A percentile compares a stretch with the other conserved stretches of the same genome.
Evolutionary conservation across 2,888 invertebrate genomes (phyloP).

Genomic region (Drosophila macrothrix): DNA sequence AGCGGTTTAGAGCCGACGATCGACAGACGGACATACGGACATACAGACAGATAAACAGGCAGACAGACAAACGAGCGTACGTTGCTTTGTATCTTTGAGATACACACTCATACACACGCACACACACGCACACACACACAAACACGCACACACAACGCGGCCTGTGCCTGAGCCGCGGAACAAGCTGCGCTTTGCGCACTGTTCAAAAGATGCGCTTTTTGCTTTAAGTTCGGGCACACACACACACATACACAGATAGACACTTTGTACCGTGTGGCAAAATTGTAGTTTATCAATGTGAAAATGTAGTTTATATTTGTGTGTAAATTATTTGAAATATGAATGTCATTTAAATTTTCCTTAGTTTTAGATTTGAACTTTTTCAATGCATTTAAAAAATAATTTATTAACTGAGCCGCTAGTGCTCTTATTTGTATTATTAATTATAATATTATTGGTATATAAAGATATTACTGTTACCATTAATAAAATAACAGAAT

Average conservation of each 20-base stretch:
- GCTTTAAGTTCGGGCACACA: constrained; percentile 65
- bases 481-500: background rate
- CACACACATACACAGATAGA: background rate
- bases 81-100: constrained; percentile 59
- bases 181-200: constrained; percentile 74
- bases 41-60: constrained; percentile 38
- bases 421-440: background rate
- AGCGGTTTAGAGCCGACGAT: constrained; percentile 72
- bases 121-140: background rate
- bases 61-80: constrained; percentile 48
- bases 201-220: constrained; percentile 77
- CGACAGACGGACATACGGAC: constrained; percentile 35
- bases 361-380: background rate
- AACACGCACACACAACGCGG: constrained; percentile 9
- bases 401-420: background rate
- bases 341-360: background rate
- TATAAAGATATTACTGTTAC: background rate
- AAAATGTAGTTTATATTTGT: background rate
- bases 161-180: constrained; percentile 42
- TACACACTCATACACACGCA: constrained; percentile 44
- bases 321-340: background rate
- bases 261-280: constrained; percentile 54
- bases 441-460: background rate
- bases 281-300: background rate
- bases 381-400: background rate